Base-by-base conservation (phyloP, 2,797 vertebrate species). In the Moxostoma hubbsi region DNA sequence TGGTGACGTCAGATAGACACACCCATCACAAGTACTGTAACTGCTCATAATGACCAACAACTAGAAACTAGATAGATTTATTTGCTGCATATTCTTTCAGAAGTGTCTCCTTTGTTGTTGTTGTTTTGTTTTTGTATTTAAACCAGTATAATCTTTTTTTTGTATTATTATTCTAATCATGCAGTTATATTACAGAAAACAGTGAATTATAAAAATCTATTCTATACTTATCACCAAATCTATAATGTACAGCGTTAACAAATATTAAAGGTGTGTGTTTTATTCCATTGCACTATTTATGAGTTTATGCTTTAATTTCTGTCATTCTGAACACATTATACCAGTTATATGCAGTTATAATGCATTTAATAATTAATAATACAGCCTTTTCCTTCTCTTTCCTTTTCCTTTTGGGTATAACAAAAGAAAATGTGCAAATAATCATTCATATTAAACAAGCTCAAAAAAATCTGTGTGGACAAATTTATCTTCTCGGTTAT, bases 1-100 rank as follows among this genome's bases (percentile, higher is more conserved):
- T 15, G 5, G 0, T 77, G 75, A 77, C 65, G 13, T 77, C 64
- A 68, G 1, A 6, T 1, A 16, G 47, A 61, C 75, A 77, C 75
- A 7, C 75, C 65, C 13, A 46, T 6, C 2, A 9, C 36, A 36
- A 36, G 36, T 2, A 36, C 36, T 36, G 36, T n/a, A 24, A 12
- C 12, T n/a, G 12, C 36, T 46, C 5, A 1, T n/a, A 50, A 18
- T 58, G 12, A 71, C 54, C 43, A 1, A 11, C 43, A 24, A 45
- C 13, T 13, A 73, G 15, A 53, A 63, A 9, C 8, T 36, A 15
- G 36, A 5, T 13, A 7, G 1, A 0, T 10, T 7, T 63, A 10
- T 8, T 8, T 51, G 49, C 11, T 46, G 36, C 9, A 46, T 36
- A 36, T 36, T 36, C 36, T 36, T 36, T 3, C 36, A 36, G 36